Percentiles rank a stretch among this genome's conserved stretches.
phyloP scores from a whole-genome alignment of 1,140 invertebrate species.

The Eurosta solidaginis region DNA sequence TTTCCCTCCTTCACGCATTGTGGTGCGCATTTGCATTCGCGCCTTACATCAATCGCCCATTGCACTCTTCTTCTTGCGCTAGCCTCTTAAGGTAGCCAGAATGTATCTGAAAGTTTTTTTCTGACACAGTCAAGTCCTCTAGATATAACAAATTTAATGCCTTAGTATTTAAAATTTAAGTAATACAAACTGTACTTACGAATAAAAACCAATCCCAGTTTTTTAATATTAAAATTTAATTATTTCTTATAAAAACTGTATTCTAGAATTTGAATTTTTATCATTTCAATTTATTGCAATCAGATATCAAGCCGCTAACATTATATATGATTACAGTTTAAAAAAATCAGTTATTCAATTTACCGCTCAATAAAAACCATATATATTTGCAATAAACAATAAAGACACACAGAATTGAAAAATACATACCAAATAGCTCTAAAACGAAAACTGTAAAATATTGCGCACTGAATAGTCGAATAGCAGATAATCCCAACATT shows the following conservation, averaged over 20 bases:
- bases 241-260: too few relatives aligned
- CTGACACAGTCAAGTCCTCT: too few relatives aligned
- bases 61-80: neutral
- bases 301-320: too few relatives aligned
- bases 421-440: neutral
- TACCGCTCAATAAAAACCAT: constrained; percentile 5
- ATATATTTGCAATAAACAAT: neutral
- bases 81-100: too few relatives aligned
- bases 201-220: too few relatives aligned
- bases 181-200: too few relatives aligned
- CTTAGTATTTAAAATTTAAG: too few relatives aligned
- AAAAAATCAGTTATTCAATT: constrained; percentile 20
- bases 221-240: too few relatives aligned
- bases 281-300: neutral
- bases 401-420: neutral
- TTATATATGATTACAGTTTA: constrained; percentile 2
- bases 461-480: neutral
- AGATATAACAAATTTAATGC: too few relatives aligned
- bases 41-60: neutral
- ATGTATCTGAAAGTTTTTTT: too few relatives aligned
- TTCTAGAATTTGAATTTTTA: neutral
- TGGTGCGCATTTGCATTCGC: too few relatives aligned
- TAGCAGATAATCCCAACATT: neutral
- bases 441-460: neutral
- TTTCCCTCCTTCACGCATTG: too few relatives aligned